Evolutionary conservation across 2,888 invertebrate species (phyloP), one percentile per base, ranked within the genome.

Genomic region (Neoascia interrupta): DNA sequence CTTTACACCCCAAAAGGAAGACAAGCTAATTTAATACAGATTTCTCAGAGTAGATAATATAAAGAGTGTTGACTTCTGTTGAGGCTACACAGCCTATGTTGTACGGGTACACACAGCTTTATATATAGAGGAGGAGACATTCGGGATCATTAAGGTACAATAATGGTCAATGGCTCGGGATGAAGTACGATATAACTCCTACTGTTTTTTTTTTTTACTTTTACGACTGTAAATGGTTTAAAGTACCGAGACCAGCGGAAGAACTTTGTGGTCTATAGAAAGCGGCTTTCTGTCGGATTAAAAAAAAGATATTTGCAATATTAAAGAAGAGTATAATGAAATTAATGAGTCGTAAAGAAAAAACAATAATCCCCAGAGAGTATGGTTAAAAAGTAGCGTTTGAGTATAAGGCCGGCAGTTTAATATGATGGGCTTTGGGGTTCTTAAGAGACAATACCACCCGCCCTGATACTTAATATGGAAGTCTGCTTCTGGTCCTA

Each of bases 1-100:
- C 26, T 60, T 51, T 60, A 18, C 45, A 45, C 53, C 37, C 51
- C 53, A 26, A 60, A 53, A 53, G 51, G 68, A 61, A n/a, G n/a
- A 53, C 37, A 61, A 53, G 60, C 60, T 61, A 70, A 70, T 70
- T 70, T 61, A 61, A 61, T 45, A 53, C 43, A 61, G 70, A 70
- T 70, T 53, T 61, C 36, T 47, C n/a, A 15, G 51, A 34, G 13
- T 15, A 51, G 70, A 70, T 70, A 70, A 60, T 60, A 45, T n/a
- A 26, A 54, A 28, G 53, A 45, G 60, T 60, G 51, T 43, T 37
- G 70, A 45, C 70, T 70, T 34, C 60, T 31, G 51, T 41, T 19
- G 36, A 3, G 26, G 16, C 13, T n/a, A 26, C 15, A 6, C 19
- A 18, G 23, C n/a, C 47, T 61, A 16, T 16, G 56, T 39, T 41